phyloP scores from a whole-genome alignment of 1,140 invertebrate species.

The Lepidostoma basale region DNA sequence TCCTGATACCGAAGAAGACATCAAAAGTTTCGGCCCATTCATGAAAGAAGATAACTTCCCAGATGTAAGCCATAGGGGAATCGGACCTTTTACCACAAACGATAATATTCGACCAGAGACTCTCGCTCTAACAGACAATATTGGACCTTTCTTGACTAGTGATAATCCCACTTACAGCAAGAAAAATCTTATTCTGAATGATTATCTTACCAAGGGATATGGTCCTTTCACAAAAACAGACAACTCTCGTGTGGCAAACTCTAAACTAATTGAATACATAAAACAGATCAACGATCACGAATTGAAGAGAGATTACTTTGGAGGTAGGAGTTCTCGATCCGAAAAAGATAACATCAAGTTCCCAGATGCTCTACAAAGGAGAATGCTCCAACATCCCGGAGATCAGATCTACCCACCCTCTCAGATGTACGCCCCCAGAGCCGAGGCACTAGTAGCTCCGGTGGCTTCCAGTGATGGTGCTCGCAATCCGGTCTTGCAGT shows the following conservation, averaged over 20 bases:
- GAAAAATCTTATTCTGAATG: slow-evolving; percentile 56
- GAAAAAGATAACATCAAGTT: slow-evolving; percentile 57
- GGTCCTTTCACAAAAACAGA: slow-evolving; percentile 66
- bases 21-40: slow-evolving; percentile 57
- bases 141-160: slow-evolving; percentile 52
- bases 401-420: slow-evolving; percentile 68
- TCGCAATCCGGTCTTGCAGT: slow-evolving; percentile 74
- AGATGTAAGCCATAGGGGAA: slow-evolving; percentile 49
- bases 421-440: slow-evolving; percentile 63
- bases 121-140: slow-evolving; percentile 47
- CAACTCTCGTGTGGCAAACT: slow-evolving; percentile 62
- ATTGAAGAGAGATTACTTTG: slow-evolving; percentile 63
- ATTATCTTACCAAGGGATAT: slow-evolving; percentile 55
- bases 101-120: slow-evolving; percentile 57
- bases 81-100: slow-evolving; percentile 60
- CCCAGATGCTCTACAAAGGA: slow-evolving; percentile 64
- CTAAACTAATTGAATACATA: slow-evolving; percentile 67
- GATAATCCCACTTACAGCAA: slow-evolving; percentile 52
- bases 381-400: slow-evolving; percentile 72
- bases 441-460: slow-evolving; percentile 56
- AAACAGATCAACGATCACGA: slow-evolving; percentile 69
- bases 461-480: slow-evolving; percentile 70
- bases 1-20: slow-evolving; percentile 50
- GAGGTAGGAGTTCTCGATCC: slow-evolving; percentile 58
- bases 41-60: slow-evolving; percentile 59